A percentile compares a stretch with the other conserved stretches of the same genome.
phyloP scores from a whole-genome alignment of 2,888 invertebrate species.

The Cataglyphis albicans region DNA sequence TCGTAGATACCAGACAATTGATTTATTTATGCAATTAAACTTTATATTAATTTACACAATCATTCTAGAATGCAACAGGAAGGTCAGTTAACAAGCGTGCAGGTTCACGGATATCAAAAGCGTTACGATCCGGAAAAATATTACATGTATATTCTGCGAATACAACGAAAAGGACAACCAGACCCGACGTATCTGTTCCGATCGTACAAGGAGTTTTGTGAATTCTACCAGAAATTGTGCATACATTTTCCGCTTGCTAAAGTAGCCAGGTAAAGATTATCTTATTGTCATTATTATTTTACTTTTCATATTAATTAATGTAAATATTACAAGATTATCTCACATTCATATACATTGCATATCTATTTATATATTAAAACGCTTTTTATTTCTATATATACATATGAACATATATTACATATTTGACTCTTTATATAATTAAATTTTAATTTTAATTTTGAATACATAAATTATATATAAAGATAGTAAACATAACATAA shows the following conservation, averaged over 20 bases:
- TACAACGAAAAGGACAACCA: constrained; percentile 94
- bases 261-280: constrained; percentile 91
- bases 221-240: constrained; percentile 97
- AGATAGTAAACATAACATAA: not conserved
- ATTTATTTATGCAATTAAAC: not conserved
- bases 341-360: not conserved
- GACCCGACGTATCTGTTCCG: constrained; percentile 96
- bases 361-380: constrained; percentile 18
- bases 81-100: constrained; percentile 94
- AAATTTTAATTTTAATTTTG: not conserved
- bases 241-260: constrained; percentile 96
- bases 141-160: constrained; percentile 96
- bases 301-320: not conserved
- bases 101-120: constrained; percentile 96
- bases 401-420: not conserved
- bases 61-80: constrained; percentile 93
- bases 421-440: not conserved
- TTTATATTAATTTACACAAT: constrained; percentile 14
- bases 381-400: constrained; percentile 1
- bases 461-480: not conserved
- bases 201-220: constrained; percentile 98
- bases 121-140: constrained; percentile 98
- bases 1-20: not conserved
- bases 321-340: constrained; percentile 20
- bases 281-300: not conserved